A percentile compares a stretch with the other conserved stretches of the same genome.
Conservation (phyloP, 2,797 vertebrate genomes). For the Neosalanx taihuensis region DNA sequence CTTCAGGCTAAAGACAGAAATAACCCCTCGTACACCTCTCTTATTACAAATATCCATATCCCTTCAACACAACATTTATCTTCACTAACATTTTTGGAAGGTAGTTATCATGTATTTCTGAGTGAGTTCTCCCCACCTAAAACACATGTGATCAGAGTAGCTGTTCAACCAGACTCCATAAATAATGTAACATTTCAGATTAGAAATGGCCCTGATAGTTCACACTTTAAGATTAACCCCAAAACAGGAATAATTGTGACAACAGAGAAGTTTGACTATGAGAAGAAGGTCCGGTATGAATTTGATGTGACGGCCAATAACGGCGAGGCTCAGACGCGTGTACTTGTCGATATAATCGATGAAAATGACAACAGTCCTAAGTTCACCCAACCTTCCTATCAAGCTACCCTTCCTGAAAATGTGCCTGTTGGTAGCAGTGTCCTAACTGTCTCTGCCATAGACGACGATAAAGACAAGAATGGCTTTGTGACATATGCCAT, state of each 20-base stretch:
- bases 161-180: constrained; percentile 60
- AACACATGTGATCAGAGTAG: constrained; percentile 81
- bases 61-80: constrained; percentile 68
- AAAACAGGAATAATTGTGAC: constrained; percentile 87
- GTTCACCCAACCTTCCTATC: constrained; percentile 80
- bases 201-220: constrained; percentile 73
- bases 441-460: constrained; percentile 80
- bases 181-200: constrained; percentile 79
- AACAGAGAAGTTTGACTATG: constrained; percentile 76
- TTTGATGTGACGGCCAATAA: constrained; percentile 79
- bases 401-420: constrained; percentile 84
- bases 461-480: constrained; percentile 82
- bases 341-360: constrained; percentile 81
- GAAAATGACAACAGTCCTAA: constrained; percentile 88
- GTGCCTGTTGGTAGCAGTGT: constrained; percentile 83
- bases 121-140: constrained; percentile 88
- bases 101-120: constrained; percentile 78
- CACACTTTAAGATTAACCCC: constrained; percentile 82
- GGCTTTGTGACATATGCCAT: constrained; percentile 86
- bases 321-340: constrained; percentile 70
- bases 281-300: constrained; percentile 77
- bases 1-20: constrained; percentile 84
- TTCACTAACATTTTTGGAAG: constrained; percentile 78
- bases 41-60: constrained; percentile 77
- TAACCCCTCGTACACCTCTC: constrained; percentile 74